Conservation (phyloP, 2,113 vertebrate species). For the Paramisgurnus dabryanus region DNA sequence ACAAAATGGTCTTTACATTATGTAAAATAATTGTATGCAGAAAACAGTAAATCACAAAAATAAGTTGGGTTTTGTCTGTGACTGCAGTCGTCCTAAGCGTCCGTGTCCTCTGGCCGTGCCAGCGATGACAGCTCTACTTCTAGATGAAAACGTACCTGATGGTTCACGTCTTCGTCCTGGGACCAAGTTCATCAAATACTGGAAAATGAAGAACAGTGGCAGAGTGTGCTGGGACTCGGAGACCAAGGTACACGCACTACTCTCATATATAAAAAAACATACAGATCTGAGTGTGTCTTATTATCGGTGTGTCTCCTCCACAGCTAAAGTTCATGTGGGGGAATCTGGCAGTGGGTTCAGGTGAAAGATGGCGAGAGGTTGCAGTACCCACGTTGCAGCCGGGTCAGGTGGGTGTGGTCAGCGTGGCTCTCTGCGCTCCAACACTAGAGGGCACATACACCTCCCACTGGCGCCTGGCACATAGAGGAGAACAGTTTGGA, state of each 20-base stretch:
- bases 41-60: no score
- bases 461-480: conserved; percentile 95
- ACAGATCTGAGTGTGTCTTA: conserved; percentile 6
- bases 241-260: conserved; percentile 78
- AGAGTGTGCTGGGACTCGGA: conserved; percentile 86
- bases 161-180: conserved; percentile 88
- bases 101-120: conserved; percentile 84
- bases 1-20: no score
- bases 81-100: conserved; percentile 78
- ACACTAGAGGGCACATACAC: conserved; percentile 91
- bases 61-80: not conserved
- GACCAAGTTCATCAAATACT: conserved; percentile 95
- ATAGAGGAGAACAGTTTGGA: conserved; percentile 92
- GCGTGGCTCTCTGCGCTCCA: conserved; percentile 89
- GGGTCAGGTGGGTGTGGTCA: conserved; percentile 91
- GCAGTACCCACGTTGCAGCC: conserved; percentile 87
- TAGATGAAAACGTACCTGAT: conserved; percentile 96
- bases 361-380: conserved; percentile 85
- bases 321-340: conserved; percentile 99
- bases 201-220: conserved; percentile 96
- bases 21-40: no score
- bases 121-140: conserved; percentile 86
- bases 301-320: not conserved
- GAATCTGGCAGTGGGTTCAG: conserved; percentile 87
- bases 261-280: not conserved